These are phyloP conservation scores for Apis laboriosa DNA, from an alignment of 1,140 invertebrate genomes.

Conservation along the genomic window DNA sequence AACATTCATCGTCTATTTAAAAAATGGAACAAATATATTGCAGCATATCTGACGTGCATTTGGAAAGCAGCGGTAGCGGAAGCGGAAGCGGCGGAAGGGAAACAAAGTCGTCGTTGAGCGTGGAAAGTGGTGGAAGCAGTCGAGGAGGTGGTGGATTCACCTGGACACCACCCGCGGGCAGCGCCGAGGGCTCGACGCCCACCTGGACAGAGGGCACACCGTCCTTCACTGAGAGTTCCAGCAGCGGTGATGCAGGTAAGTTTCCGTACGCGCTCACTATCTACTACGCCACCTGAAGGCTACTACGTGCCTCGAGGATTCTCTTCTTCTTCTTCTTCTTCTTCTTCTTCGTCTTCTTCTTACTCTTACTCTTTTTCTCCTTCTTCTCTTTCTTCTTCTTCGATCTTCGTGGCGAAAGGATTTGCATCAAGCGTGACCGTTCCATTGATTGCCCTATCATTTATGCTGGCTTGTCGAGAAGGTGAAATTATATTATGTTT, in stretches of 20 bases:
- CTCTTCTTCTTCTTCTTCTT: slow-evolving; percentile 19
- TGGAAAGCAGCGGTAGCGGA: slow-evolving; percentile 79
- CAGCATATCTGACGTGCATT: slow-evolving; percentile 78
- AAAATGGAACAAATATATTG: slow-evolving; percentile 20
- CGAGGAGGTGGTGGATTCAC: slow-evolving; percentile 84
- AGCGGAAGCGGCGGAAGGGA: slow-evolving; percentile 81
- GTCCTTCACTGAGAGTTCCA: slow-evolving; percentile 97
- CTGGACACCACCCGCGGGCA: slow-evolving; percentile 92
- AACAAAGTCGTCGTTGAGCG: slow-evolving; percentile 87
- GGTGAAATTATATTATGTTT: not conserved
- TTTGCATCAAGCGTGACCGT: slow-evolving; percentile 38
- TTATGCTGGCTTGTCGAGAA: not conserved
- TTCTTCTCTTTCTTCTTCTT: slow-evolving; percentile 30
- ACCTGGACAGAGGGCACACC: slow-evolving; percentile 99
- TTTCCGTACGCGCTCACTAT: slow-evolving; percentile 75
- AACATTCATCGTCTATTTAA: no score
- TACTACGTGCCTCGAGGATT: slow-evolving; percentile 38
- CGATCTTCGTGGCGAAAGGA: slow-evolving; percentile 13
- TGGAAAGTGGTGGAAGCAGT: slow-evolving; percentile 83
- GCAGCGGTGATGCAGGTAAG: slow-evolving; percentile 93
- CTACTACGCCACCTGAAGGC: slow-evolving; percentile 71
- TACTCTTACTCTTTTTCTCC: not conserved
- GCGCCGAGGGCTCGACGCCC: slow-evolving; percentile 95
- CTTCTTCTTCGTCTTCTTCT: slow-evolving; percentile 33
- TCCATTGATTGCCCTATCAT: slow-evolving; percentile 25